These are phyloP conservation scores for Cordilura impudica DNA, from an alignment of 2,888 invertebrate genomes.

Conservation along the genomic window DNA sequence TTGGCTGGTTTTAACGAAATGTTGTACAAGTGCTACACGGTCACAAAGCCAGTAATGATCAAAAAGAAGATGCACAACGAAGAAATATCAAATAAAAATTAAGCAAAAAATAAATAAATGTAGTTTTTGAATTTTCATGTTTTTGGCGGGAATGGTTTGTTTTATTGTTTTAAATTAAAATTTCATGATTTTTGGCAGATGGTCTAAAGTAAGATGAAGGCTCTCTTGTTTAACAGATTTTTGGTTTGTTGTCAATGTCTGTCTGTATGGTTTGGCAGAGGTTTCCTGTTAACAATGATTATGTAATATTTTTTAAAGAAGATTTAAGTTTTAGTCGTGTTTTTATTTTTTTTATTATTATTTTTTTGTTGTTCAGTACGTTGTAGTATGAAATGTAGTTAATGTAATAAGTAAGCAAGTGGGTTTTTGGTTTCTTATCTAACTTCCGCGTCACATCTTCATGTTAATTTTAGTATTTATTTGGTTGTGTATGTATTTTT, in stretches of 20 bases:
- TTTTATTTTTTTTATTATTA: no score
- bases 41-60: constrained; percentile 40
- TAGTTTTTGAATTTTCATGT: neutral
- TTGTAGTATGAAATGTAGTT: constrained; percentile 55
- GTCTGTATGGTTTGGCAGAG: constrained; percentile 6
- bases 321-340: constrained; percentile 23
- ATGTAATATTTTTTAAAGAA: constrained; percentile 52
- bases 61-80: constrained; percentile 47
- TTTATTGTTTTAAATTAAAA: constrained; percentile 51
- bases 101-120: neutral
- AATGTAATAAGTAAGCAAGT: constrained; percentile 43
- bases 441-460: constrained; percentile 74
- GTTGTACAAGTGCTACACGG: constrained; percentile 57
- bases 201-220: constrained; percentile 50
- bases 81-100: constrained; percentile 16
- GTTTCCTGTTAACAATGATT: constrained; percentile 52
- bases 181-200: constrained; percentile 53
- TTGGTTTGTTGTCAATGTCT: neutral
- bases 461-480: constrained; percentile 29
- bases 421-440: constrained; percentile 67
- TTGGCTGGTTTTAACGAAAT: constrained; percentile 31
- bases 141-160: constrained; percentile 19
- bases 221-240: constrained; percentile 32
- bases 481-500: constrained; percentile 25
- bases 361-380: constrained; percentile 30